Percentiles rank a stretch among this genome's conserved stretches.
These are phyloP conservation scores for Neoaliturus tenellus DNA, from an alignment of 2,888 invertebrate species.

Conservation along the genomic window DNA sequence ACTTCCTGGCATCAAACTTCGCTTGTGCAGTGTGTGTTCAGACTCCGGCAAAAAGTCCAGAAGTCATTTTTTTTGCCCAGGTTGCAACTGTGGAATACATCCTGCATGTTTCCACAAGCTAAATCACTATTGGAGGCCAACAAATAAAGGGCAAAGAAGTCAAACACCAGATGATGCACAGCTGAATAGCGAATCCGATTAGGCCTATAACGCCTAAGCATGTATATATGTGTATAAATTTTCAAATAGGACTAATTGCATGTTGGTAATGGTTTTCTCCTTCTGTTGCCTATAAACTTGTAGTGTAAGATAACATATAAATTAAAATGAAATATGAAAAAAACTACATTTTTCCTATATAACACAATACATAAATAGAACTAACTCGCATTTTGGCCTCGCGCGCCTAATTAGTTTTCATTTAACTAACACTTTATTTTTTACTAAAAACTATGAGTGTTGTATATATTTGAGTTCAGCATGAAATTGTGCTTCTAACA, in stretches of 20 bases:
- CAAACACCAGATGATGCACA: background rate
- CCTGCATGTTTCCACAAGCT: conserved; percentile 34
- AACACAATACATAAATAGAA: background rate
- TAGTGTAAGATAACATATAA: background rate
- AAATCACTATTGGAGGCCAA: conserved; percentile 36
- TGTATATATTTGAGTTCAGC: background rate
- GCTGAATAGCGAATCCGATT: background rate
- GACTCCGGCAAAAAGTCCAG: background rate
- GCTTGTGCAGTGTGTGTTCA: conserved; percentile 17
- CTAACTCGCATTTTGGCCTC: background rate
- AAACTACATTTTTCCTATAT: background rate
- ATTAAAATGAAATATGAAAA: no score
- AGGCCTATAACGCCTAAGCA: no score
- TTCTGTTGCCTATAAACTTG: no score
- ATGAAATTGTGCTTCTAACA: background rate
- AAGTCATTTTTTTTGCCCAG: conserved; percentile 42
- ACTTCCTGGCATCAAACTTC: conserved; percentile 15
- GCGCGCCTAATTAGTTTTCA: no score
- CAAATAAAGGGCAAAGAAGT: background rate
- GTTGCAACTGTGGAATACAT: conserved; percentile 50
- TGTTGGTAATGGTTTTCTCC: no score
- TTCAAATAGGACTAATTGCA: no score
- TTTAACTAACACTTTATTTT: background rate
- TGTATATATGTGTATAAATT: no score
- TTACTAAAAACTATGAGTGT: background rate